Base-by-base conservation (phyloP, 2,797 vertebrate genomes). In the Acrossocheilus wenchowensis region DNA sequence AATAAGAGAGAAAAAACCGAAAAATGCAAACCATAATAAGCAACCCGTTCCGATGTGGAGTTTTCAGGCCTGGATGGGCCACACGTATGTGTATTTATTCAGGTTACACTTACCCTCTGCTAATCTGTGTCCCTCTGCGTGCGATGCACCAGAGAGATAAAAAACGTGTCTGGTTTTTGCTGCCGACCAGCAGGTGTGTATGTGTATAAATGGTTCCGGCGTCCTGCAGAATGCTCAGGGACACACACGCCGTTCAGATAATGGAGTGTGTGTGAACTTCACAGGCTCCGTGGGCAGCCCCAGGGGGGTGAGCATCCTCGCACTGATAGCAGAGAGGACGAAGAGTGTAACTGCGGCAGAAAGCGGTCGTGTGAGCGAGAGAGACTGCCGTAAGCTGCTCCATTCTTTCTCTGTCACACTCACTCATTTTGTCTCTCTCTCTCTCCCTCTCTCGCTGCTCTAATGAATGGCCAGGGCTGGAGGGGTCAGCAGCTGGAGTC, bases 391-490 rank as follows among this genome's bases (percentile, higher is more conserved):
- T 80, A 80, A 86, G 78, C 85, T 60, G 69, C 78, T 86, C 57
- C 45, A 86, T 86, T 81, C 71, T 86, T 86, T 86, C n/a, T 74
- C 57, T 86, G 85, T 81, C 85, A 86, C 85, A 30, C 57, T 86
- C 57, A 43, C 78, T 86, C 78, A 86, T 86, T 81, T 86, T 41
- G 71, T 52, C 69, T 78, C 52, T 84, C 36, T 81, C 62, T 84
- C 43, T 81, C 41, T 85, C 68, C 68, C 74, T 84, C 78, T 84
- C 81, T 64, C 5, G 11, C 80, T 78, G 88, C 79, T 88, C 83
- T 94, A 95, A 95, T 94, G 90, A 93, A 95, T 94, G 91, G 91
- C 64, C 88, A 19, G 82, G 92, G 92, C 93, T 84, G 89, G 86
- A 92, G 93, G 87, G 88, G 94, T 95, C 94, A 95, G 91, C 87